Conservation (phyloP, 37 sponge, comb jelly and placozoan genomes). For the Beroe ovata region DNA sequence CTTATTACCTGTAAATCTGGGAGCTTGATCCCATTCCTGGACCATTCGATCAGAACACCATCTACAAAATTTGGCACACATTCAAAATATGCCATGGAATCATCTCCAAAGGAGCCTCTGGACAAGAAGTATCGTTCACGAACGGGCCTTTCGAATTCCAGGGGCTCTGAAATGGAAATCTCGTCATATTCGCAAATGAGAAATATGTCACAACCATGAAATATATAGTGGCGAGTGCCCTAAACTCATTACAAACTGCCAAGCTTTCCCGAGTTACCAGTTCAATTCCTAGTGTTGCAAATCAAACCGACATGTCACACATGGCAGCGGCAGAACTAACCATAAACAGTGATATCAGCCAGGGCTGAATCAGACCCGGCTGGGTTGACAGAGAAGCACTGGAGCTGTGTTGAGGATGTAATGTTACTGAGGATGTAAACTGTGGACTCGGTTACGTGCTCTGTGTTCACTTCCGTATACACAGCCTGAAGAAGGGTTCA, state of each 20-base stretch:
- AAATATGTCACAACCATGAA: too few relatives aligned
- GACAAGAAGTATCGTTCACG: background rate
- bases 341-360: slow-evolving; percentile 21
- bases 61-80: background rate
- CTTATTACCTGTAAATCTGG: background rate
- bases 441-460: background rate
- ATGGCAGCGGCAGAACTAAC: too few relatives aligned
- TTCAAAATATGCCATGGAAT: background rate
- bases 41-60: slow-evolving; percentile 3
- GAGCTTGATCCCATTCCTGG: background rate
- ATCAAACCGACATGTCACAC: too few relatives aligned
- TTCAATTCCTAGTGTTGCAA: too few relatives aligned
- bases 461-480: slow-evolving; percentile 16
- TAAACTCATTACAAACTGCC: too few relatives aligned
- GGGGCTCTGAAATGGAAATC: background rate
- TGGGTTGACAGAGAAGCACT: slow-evolving; percentile 33
- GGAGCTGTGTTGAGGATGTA: background rate
- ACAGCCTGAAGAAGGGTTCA: too few relatives aligned
- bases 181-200: too few relatives aligned
- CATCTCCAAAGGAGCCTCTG: background rate
- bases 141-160: background rate
- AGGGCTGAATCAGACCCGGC: slow-evolving; percentile 6
- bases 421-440: background rate
- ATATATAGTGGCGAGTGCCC: too few relatives aligned
- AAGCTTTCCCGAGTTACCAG: too few relatives aligned